Base-by-base conservation (phyloP, 53 echinoderm and acorn worm genomes). In the Actinopyga echinites region DNA sequence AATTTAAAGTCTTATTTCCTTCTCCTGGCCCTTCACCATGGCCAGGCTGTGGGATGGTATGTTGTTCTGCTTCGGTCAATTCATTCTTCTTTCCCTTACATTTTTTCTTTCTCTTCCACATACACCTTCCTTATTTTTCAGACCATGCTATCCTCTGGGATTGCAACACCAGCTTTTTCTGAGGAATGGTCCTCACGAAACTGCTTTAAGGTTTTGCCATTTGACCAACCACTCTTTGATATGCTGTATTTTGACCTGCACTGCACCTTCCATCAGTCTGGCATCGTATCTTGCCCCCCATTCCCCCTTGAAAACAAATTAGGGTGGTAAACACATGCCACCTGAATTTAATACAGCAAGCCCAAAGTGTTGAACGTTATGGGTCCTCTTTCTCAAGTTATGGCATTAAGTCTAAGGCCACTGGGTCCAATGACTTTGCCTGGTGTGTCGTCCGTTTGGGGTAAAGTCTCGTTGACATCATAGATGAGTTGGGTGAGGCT, bases 141-240 rank as follows among this genome's bases (percentile, higher is more conserved):
- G n/a, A n/a, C n/a, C n/a, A n/a, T n/a, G n/a, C n/a, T n/a, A n/a
- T n/a, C n/a, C n/a, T n/a, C n/a, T n/a, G n/a, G n/a, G n/a, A n/a
- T n/a, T n/a, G n/a, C n/a, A n/a, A n/a, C n/a, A n/a, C n/a, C n/a
- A n/a, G n/a, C n/a, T n/a, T n/a, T n/a, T n/a, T n/a, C n/a, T n/a
- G n/a, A n/a, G 49, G 75, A 75, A 40, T 75, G 85, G 1, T 38
- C 40, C 22, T 30, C 0, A 10, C 74, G 38, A 21, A 49, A 75
- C 26, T 44, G 25, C 21, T 59, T n/a, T 36, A 74, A 75, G 1
- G 60, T 40, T 5, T 38, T 13, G 3, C 85, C 30, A 43, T 75
- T 85, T 22, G 45, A 59, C 75, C 85, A 71, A 1, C 74, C 85
- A 12, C 24, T 31, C 1, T 74, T 60, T 20, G 74, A 58, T 25